Evolutionary conservation across 2,888 invertebrate species (phyloP), one percentile per base, ranked within the genome.

Genomic region (Diogma glabrata): DNA sequence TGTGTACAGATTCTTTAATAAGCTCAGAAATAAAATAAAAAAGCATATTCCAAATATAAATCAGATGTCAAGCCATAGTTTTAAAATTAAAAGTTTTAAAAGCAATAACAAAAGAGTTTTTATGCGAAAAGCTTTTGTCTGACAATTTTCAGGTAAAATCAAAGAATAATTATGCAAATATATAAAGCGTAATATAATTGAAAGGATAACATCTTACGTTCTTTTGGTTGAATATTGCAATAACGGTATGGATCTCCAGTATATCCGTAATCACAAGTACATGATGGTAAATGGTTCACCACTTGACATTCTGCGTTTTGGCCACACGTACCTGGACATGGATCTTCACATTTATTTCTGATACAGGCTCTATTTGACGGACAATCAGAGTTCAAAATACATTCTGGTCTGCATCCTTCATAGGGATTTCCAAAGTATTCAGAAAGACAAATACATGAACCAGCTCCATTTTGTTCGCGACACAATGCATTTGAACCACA

Each of bases 291-390:
- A 63, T 87, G 87, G 60, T 81, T 82, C 24, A 79, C 72, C 7
- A 85, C 84, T 55, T 73, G 75, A 58, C 87, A 87, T 40, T 76
- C 60, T 2, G 86, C 83, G 54, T 75, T 75, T 52, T 76, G 64
- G 14, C 84, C 86, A 63, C 86, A 87, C 12, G 82, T 79, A 28
- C 84, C 83, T 5, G 79, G 78, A 58, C 85, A 86, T 47, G 85
- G 85, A 64, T 85, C 81, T 64, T 73, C 73, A 62, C 85, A 87
- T 69, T 79, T 82, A 55, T 77, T 75, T 60, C 77, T 79, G 43
- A 82, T 76, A 60, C 86, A 86, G 4, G 84, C 84, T 56, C 75
- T 67, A 54, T 76, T 76, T 52, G 76, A 75, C 9, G 78, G 62
- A 64, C 86, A 86, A 64, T 85, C 84, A 2, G 78, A 72, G 60